A percentile compares a stretch with the other conserved stretches of the same genome.
Evolutionary conservation across 2,113 vertebrate species (phyloP).

Genomic region (Aphelocoma coerulescens): DNA sequence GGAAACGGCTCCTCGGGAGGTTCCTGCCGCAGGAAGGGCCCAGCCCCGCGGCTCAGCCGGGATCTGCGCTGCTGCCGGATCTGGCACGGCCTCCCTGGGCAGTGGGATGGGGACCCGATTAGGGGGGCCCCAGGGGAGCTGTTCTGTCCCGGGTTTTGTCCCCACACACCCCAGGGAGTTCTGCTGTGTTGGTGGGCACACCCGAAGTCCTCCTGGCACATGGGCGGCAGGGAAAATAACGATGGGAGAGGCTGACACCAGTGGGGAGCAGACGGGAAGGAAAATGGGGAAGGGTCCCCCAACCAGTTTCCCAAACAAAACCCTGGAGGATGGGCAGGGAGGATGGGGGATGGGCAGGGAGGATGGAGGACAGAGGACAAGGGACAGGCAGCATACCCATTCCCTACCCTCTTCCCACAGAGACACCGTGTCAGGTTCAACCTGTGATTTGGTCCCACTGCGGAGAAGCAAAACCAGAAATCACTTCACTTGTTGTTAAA

Average conservation of each 20-base stretch:
- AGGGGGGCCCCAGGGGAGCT: not conserved
- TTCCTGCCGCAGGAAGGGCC: conserved; percentile 57
- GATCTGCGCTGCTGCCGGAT: not conserved
- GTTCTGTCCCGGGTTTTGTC: not conserved
- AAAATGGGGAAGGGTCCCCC: not conserved
- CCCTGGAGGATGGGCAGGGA: not conserved
- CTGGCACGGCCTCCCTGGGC: not conserved
- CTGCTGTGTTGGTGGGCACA: not conserved
- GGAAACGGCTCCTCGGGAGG: conserved; percentile 38
- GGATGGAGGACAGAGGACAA: not conserved
- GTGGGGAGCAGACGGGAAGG: not conserved
- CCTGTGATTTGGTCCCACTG: too few relatives aligned
- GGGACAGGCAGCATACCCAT: not conserved
- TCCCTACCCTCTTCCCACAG: not conserved
- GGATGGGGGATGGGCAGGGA: not conserved
- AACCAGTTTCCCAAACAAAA: not conserved
- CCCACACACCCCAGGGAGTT: not conserved
- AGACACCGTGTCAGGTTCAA: accelerated
- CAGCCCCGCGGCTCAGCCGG: not conserved
- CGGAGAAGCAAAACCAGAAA: not conserved
- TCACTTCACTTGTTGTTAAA: not conserved
- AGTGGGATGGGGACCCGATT: not conserved
- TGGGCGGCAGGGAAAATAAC: accelerated
- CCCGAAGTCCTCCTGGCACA: accelerated
- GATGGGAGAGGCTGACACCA: accelerated